These are phyloP conservation scores for Eristalis pertinax DNA, from an alignment of 2,888 invertebrate species.

Conservation along the genomic window DNA sequence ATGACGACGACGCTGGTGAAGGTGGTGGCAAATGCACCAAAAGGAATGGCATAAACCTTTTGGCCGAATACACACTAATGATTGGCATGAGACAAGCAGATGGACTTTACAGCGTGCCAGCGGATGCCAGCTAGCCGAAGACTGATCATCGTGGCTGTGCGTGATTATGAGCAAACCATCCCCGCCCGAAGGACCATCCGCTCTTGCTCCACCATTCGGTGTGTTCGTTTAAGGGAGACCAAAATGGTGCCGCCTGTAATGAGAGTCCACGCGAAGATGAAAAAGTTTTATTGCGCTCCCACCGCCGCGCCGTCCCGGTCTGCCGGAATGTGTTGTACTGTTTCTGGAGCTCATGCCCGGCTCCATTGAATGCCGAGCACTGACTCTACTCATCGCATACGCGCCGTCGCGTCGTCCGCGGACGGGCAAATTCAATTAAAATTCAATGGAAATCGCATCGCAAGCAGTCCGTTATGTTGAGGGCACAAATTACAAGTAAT, in stretches of 20 bases:
- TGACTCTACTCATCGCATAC: background rate
- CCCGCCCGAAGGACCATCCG: background rate
- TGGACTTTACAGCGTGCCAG: constrained; percentile 2
- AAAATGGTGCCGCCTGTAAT: constrained; percentile 68
- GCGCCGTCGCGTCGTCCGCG: no score
- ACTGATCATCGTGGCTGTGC: constrained; percentile 35
- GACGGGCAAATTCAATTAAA: constrained; percentile 40
- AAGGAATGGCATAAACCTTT: constrained; percentile 22
- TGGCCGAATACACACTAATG: constrained; percentile 51
- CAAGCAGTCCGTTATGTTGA: constrained; percentile 19
- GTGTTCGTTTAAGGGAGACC: constrained; percentile 12
- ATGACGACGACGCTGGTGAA: background rate
- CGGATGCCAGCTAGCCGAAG: background rate
- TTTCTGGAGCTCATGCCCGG: constrained; percentile 53
- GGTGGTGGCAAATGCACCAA: constrained; percentile 58
- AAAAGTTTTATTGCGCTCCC: constrained; percentile 56
- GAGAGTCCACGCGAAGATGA: constrained; percentile 54
- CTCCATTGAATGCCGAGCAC: background rate
- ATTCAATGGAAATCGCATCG: constrained; percentile 23
- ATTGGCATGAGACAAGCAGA: constrained; percentile 59
- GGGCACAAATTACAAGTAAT: constrained; percentile 30
- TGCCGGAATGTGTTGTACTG: constrained; percentile 66
- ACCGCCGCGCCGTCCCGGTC: constrained; percentile 49
- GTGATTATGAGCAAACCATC: constrained; percentile 27
- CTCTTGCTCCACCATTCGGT: background rate